Base-by-base conservation (phyloP, 2,888 invertebrate genomes). In the Adela reaumurella region DNA sequence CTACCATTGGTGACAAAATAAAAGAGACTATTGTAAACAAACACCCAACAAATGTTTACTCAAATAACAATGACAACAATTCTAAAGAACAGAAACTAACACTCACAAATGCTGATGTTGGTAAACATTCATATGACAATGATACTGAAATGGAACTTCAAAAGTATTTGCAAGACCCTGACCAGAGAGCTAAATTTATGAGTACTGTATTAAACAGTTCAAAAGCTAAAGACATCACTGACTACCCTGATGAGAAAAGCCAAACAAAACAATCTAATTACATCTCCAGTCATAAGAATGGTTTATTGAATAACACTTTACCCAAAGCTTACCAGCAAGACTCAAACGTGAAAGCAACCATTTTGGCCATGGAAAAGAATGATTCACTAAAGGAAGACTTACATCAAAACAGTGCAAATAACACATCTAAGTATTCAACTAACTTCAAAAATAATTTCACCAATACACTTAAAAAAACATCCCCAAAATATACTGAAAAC, bases 401-500 rank as follows among this genome's bases (percentile, higher is more conserved):
- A 35, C 29, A 29, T 54, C 59, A 17, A 72, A 67, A 60, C 62
- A 56, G 46, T 51, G 59, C 3, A 59, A 58, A 44, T 58, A 54
- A 49, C 62, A 59, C 51, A 51, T 61, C 45, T 49, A 53, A 59
- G 51, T 68, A 67, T 61, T 67, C 73, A 46, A 17, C 11, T 4
- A 74, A 68, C 60, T 52, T 56, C 44, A 73, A 69, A 50, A 59
- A 56, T 44, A 60, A 58, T 55, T 62, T 57, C 50, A 61, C 57
- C 19, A 35, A 8, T 35, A 3, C 14, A 35, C 35, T 3, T 35
- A 35, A 35, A 14, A 35, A 35, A 14, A 35, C 35, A 35, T 8
- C 35, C 6, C 14, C 35, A 35, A 35, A 11, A 14, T 14, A 35
- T 35, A 8, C 14, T 35, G 35, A 35, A 35, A 14, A 4, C 3